A percentile compares a stretch with the other conserved stretches of the same genome.
These are phyloP conservation scores for Caenorhabditis wallacei DNA, from an alignment of 2,888 invertebrate species.

Conservation along the genomic window DNA sequence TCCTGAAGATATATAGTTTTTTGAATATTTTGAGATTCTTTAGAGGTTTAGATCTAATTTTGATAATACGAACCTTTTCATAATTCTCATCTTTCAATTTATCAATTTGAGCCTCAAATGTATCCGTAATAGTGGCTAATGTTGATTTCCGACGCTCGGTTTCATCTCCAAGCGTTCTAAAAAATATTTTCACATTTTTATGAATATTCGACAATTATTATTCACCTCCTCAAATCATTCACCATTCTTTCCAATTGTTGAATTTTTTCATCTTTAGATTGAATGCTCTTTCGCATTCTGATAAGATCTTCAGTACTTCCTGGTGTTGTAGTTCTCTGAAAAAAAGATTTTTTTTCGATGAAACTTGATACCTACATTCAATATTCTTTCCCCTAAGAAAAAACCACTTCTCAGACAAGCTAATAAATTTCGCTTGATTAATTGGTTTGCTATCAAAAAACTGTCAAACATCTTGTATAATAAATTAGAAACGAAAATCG, in stretches of 20 bases:
- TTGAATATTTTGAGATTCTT: too few species aligned
- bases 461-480: not conserved
- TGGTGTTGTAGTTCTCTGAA: conserved; percentile 54
- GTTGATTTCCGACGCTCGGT: conserved; percentile 66
- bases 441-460: not conserved
- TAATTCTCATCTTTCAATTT: conserved; percentile 68
- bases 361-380: not conserved
- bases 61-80: conserved; percentile 44
- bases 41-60: too few species aligned
- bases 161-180: conserved; percentile 68
- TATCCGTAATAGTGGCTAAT: conserved; percentile 65
- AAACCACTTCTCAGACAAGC: not conserved
- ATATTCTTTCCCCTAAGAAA: not conserved
- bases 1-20: conserved; percentile 41
- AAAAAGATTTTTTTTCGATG: not conserved
- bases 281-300: conserved; percentile 74
- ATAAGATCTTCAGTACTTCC: conserved; percentile 70
- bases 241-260: conserved; percentile 77
- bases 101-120: conserved; percentile 66
- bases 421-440: not conserved
- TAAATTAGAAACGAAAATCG: not conserved
- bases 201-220: not conserved
- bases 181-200: not conserved
- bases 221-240: conserved; percentile 73
- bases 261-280: conserved; percentile 79